Evolutionary conservation across 2,888 invertebrate genomes (phyloP), one percentile per base, ranked within the genome.

Genomic region (Drosophila anomalipes): DNA sequence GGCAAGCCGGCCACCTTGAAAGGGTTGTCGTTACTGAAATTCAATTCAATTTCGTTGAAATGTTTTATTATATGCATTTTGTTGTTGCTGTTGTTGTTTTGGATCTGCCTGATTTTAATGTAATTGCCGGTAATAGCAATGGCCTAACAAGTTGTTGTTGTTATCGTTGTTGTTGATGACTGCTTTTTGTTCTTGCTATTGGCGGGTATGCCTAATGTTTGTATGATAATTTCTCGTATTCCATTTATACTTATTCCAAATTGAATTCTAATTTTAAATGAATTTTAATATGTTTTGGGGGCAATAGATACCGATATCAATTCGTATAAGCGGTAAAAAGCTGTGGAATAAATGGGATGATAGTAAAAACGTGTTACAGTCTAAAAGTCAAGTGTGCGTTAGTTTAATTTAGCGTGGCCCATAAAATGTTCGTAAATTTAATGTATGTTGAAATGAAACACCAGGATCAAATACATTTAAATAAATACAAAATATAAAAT

Each of bases 1-100:
- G 37, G 54, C 41, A 22, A 44, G 41, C 44, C 53, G 37, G 49
- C 59, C 64, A 75, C 81, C 80, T 82, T 81, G 82, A 79, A 83
- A 82, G 82, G 82, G 82, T 83, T 82, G 74, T 70, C 70, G 83
- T 83, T 72, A 72, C 71, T 70, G 71, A 72, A 82, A 66, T 74
- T 72, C 81, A 81, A 85, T 85, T 85, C 79, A 85, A 85, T 85
- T 86, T 79, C 77, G 76, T 74, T 81, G 76, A 80, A 85, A 83
- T 85, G 86, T 86, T 81, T 86, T 81, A 81, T 85, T 78, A 75
- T 73, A 77, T 74, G 73, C 71, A 79, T 79, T 72, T 81, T 70
- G 79, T 73, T 74, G 72, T 62, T 70, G 63, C 35, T 47, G 60
- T 66, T 76, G 72, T 63, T 58, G 54, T 35, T 62, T 51, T 73